Conservation (phyloP, 2,888 invertebrate genomes). For the Cantharis flavilabris region DNA sequence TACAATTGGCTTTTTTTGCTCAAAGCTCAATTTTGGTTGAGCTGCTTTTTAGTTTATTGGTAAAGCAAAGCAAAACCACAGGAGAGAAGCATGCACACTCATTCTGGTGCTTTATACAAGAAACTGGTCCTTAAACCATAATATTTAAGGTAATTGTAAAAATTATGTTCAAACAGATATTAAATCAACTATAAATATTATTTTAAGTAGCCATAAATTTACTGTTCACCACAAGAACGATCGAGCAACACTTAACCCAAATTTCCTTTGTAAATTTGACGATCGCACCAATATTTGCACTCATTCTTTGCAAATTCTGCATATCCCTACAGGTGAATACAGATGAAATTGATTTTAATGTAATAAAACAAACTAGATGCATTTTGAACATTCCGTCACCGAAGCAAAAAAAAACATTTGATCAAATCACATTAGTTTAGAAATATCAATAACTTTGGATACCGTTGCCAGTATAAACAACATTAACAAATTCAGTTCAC, state of each 20-base stretch:
- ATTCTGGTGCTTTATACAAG: background rate
- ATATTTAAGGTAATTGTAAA: background rate
- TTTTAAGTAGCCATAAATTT: background rate
- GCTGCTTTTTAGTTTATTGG: no score
- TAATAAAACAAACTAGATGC: background rate
- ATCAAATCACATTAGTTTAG: no score
- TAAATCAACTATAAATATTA: background rate
- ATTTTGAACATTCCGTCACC: no score
- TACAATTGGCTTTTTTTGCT: no score
- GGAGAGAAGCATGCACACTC: background rate
- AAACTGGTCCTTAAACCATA: background rate
- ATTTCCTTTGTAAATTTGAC: background rate
- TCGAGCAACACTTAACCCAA: background rate
- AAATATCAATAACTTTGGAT: no score
- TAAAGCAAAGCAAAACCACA: background rate
- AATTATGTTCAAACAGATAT: background rate
- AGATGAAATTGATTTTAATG: background rate
- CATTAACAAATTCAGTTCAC: background rate
- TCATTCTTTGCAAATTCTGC: background rate
- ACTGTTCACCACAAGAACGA: background rate
- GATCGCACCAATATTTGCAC: background rate
- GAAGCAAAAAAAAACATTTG: no score
- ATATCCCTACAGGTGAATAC: background rate
- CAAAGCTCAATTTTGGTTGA: no score
- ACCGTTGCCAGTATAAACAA: background rate